Evolutionary conservation across 2,797 vertebrate genomes (phyloP), one percentile per base, ranked within the genome.

Genomic region (Dryobates pubescens): DNA sequence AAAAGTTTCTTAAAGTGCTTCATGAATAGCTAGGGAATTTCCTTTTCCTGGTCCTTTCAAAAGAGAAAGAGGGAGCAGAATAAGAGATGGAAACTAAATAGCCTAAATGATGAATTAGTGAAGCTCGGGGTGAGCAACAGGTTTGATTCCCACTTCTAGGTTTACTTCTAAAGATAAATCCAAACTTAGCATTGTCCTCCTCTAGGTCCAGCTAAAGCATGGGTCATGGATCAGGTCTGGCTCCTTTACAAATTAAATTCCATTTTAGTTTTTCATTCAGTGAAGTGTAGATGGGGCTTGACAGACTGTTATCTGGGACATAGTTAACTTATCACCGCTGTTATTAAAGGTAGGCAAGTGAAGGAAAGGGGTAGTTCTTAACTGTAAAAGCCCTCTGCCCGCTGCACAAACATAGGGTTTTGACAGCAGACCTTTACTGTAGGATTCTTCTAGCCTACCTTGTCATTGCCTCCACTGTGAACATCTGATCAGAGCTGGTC

Each of bases 101-200:
- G 47, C 19, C 19, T 74, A 34, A 68, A 41, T 13, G 7, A 29
- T 45, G 58, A 26, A 63, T 6, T 45, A 45, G 8, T 32, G 26
- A 86, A 84, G 41, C 32, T 69, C 17, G 62, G 70, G 8, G 57
- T 69, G 81, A 69, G 17, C 43, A 87, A 29, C 24, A 53, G 0
- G 0, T 74, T 61, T 12, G 4, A 32, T 80, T 64, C 13, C 19
- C 43, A 43, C 17, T 67, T 30, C 29, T 5, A 6, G 0, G 0
- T 63, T 81, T 71, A 53, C 75, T 85, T 77, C 65, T 89, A 89
- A 75, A n/a, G 26, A 8, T 9, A 22, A 3, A 65, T 77, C 34
- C 65, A 92, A 56, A 38, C 16, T 43, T 56, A 41, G 51, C 7
- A 9, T 56, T 38, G 83, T 82, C 20, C 23, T 19, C 49, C 54